Conservation (phyloP, 2,113 vertebrate species). For the Numida meleagris region DNA sequence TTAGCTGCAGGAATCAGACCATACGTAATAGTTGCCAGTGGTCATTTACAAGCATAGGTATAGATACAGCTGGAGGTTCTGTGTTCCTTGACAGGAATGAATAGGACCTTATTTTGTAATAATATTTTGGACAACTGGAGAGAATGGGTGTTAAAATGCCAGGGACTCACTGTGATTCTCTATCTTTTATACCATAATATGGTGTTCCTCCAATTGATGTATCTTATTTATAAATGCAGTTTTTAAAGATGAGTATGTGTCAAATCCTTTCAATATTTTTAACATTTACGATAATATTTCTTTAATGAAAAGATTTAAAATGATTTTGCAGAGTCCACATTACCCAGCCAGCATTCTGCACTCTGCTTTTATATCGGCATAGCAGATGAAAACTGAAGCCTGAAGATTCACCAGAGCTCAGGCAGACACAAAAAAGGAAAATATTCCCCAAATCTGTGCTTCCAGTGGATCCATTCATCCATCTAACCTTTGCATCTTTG, state of each 20-base stretch:
- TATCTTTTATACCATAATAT: neutral
- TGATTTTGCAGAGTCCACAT: neutral
- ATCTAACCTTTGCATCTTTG: neutral
- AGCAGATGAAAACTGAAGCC: neutral
- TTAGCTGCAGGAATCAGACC: constrained; percentile 57
- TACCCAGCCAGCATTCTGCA: neutral
- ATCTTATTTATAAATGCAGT: neutral
- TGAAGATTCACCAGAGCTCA: neutral
- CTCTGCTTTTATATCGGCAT: neutral
- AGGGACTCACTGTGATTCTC: neutral
- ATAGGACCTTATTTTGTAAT: neutral
- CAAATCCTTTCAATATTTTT: neutral
- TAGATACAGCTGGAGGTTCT: neutral
- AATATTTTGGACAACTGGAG: constrained; percentile 22
- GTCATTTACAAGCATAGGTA: constrained; percentile 4
- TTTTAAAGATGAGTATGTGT: neutral
- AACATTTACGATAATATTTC: neutral
- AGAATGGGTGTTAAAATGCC: neutral
- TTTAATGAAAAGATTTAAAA: neutral
- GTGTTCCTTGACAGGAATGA: neutral
- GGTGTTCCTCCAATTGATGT: neutral
- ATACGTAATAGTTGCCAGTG: constrained; percentile 28
- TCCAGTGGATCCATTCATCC: neutral
- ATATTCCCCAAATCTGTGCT: neutral
- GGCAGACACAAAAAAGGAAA: neutral